Percentiles rank a stretch among this genome's conserved stretches.
Conservation (phyloP, 2,888 invertebrate species). For the Arrhopalites spinosus region DNA sequence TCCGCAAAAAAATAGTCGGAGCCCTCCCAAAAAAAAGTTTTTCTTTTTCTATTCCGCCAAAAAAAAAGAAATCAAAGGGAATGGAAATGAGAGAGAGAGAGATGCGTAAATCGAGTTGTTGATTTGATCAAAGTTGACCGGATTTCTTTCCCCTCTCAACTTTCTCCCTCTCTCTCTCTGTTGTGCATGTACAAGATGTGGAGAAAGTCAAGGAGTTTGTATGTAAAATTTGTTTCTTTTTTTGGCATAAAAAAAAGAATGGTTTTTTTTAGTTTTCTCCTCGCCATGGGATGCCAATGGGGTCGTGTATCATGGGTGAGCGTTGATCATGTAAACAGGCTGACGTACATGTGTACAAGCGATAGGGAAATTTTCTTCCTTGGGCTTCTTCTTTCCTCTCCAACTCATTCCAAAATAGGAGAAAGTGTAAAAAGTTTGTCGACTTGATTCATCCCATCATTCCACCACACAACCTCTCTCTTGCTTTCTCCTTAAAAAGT, state of each 20-base stretch:
- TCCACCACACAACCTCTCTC: neutral
- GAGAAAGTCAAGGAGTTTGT: neutral
- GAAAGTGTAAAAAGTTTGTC: neutral
- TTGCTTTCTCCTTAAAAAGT: neutral
- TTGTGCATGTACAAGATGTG: neutral
- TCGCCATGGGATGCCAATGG: neutral
- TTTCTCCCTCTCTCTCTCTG: neutral
- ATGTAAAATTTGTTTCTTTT: neutral
- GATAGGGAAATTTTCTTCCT: neutral
- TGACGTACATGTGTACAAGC: neutral
- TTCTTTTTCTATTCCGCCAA: neutral
- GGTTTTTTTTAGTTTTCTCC: neutral
- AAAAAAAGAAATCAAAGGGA: constrained; percentile 4
- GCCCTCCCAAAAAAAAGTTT: neutral
- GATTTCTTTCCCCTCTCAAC: neutral
- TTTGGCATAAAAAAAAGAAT: no score
- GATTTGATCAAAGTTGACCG: constrained; percentile 17
- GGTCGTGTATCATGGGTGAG: neutral
- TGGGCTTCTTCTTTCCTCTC: neutral
- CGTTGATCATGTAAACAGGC: neutral
- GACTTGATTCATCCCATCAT: neutral
- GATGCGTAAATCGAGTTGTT: constrained; percentile 13
- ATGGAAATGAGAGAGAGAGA: neutral
- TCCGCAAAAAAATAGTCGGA: no score
- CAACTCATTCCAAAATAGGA: neutral